Conservation (phyloP, 2,113 vertebrate species). For the Canis aureus region DNA sequence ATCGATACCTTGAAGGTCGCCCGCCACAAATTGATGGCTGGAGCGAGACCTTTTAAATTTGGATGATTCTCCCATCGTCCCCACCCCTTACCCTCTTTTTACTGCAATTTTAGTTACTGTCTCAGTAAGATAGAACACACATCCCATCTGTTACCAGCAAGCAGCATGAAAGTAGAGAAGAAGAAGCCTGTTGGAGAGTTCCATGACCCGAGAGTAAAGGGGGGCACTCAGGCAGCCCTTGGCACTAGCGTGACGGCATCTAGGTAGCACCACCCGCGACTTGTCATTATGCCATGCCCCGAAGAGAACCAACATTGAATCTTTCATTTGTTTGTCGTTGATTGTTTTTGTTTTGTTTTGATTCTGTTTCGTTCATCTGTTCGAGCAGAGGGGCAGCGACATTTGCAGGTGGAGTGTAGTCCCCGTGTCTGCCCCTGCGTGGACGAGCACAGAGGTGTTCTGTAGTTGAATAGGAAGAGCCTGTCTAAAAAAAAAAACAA, state of each 20-base stretch:
- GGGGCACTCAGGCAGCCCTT: slow-evolving; percentile 82
- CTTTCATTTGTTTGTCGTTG: slow-evolving; percentile 81
- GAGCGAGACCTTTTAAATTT: slow-evolving; percentile 85
- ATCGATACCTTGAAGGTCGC: slow-evolving; percentile 83
- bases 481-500: slow-evolving; percentile 76
- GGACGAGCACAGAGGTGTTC: slow-evolving; percentile 79
- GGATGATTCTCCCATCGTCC: slow-evolving; percentile 79
- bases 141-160: slow-evolving; percentile 82
- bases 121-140: slow-evolving; percentile 80
- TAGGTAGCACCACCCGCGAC: slow-evolving; percentile 74
- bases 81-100: slow-evolving; percentile 46
- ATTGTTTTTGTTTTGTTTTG: slow-evolving; percentile 73
- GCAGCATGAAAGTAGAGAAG: slow-evolving; percentile 81
- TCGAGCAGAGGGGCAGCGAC: slow-evolving; percentile 83
- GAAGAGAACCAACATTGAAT: slow-evolving; percentile 85
- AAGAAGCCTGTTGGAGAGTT: slow-evolving; percentile 82
- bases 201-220: slow-evolving; percentile 76
- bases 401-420: slow-evolving; percentile 81
- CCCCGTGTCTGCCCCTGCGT: slow-evolving; percentile 82
- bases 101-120: slow-evolving; percentile 72
- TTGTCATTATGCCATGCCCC: slow-evolving; percentile 82
- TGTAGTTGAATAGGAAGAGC: slow-evolving; percentile 84
- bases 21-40: slow-evolving; percentile 80
- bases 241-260: slow-evolving; percentile 84
- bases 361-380: slow-evolving; percentile 84